phyloP scores from a whole-genome alignment of 2,888 invertebrate species.

The Epsilonema sp. region DNA sequence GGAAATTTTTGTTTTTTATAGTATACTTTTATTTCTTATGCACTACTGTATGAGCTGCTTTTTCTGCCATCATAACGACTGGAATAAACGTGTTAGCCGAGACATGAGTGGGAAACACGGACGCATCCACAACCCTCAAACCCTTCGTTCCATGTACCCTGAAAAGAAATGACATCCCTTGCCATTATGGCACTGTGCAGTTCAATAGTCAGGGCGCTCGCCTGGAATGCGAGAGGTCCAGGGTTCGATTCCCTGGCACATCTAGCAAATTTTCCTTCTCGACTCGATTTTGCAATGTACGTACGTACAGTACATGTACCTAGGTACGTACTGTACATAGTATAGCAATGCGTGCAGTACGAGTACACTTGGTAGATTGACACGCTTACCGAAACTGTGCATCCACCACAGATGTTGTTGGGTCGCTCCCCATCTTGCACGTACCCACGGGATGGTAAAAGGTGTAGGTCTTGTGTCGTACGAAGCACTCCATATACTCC shows the following conservation, averaged over 20 bases:
- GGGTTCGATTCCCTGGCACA: no score
- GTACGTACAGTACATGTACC: no score
- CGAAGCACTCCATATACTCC: neutral
- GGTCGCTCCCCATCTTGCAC: neutral
- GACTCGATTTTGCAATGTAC: no score
- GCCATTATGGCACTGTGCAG: no score
- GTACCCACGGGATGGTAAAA: neutral
- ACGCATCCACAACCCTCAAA: conserved; percentile 23
- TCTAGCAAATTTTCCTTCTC: no score
- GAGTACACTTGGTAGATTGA: neutral
- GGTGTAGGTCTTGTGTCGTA: neutral
- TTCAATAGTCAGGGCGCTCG: no score
- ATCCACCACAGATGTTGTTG: neutral
- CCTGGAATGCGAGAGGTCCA: no score
- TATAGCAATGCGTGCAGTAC: neutral
- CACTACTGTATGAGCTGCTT: neutral
- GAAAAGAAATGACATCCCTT: no score
- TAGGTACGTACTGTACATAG: no score
- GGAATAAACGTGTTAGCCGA: neutral
- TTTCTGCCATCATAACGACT: neutral
- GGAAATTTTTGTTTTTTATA: no score
- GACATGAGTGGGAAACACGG: conserved; percentile 19
- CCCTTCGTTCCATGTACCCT: conserved; percentile 19
- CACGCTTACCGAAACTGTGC: neutral
- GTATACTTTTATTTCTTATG: neutral